phyloP scores from a whole-genome alignment of 30 jellyfish, hydroid and myxozoan species.

The Haliclystus octoradiatus region DNA sequence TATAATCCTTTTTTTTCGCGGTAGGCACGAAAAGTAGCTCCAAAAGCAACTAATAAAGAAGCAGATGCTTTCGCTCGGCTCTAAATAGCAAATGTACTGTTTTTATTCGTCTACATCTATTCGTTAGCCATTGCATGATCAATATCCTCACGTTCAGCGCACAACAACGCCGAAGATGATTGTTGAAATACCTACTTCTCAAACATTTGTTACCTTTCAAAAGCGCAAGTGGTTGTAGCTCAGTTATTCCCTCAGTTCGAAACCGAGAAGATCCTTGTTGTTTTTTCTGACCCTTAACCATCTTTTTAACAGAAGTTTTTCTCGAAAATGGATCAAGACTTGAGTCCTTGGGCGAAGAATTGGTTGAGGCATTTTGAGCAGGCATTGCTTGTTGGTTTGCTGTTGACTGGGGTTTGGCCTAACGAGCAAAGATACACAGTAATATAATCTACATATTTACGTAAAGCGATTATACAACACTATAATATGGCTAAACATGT shows the following conservation, averaged over 20 bases:
- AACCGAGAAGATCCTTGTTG: constrained; percentile 98
- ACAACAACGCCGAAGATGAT: too few relatives aligned
- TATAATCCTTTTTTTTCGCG: too few relatives aligned
- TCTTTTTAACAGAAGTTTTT: constrained; percentile 88
- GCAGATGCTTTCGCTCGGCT: too few relatives aligned
- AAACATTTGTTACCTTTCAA: constrained; percentile 53
- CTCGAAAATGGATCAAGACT: constrained; percentile 83
- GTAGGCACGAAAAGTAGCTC: too few relatives aligned
- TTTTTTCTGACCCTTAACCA: constrained; percentile 79
- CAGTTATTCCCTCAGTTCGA: constrained; percentile 70
- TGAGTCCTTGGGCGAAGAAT: neutral
- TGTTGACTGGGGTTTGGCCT: neutral
- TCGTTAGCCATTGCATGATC: too few relatives aligned
- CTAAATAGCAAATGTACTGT: too few relatives aligned
- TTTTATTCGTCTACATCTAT: too few relatives aligned
- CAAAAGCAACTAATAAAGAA: too few relatives aligned
- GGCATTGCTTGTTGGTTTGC: neutral
- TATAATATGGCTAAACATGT: too few relatives aligned
- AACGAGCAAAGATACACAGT: neutral
- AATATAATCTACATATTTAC: too few relatives aligned
- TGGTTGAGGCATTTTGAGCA: neutral
- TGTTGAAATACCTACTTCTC: neutral
- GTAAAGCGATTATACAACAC: too few relatives aligned
- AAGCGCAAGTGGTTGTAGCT: constrained; percentile 75
- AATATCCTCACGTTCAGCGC: constrained; percentile 1